Evolutionary conservation across 2,888 invertebrate genomes (phyloP).

Genomic region (Plutella xylostella): DNA sequence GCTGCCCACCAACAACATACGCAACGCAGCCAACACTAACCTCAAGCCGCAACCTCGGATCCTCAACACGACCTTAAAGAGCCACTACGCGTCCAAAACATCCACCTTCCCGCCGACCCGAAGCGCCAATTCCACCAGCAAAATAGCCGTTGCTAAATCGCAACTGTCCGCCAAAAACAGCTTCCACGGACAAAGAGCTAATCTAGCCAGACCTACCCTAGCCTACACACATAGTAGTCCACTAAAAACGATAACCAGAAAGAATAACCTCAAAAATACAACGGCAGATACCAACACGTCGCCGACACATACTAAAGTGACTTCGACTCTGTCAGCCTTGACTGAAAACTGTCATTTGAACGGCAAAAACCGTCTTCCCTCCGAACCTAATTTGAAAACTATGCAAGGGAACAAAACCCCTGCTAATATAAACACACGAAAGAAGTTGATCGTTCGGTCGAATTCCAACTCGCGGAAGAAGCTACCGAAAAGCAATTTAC

Average conservation of each 20-base stretch:
- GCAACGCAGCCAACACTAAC: constrained; percentile 52
- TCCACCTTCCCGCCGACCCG: constrained; percentile 60
- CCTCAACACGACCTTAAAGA: constrained; percentile 39
- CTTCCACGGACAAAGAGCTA: constrained; percentile 58
- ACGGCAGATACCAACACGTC: constrained; percentile 36
- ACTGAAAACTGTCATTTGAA: constrained; percentile 62
- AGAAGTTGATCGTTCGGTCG: constrained; percentile 54
- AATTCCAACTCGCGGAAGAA: constrained; percentile 56
- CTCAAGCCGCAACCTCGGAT: constrained; percentile 46
- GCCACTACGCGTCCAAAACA: constrained; percentile 52
- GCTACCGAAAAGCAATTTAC: constrained; percentile 40
- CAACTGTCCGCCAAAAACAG: constrained; percentile 31
- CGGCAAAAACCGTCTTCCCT: constrained; percentile 51
- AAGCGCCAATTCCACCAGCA: constrained; percentile 48
- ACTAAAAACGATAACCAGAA: constrained; percentile 49
- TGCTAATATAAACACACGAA: constrained; percentile 35
- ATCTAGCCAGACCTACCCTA: constrained; percentile 45
- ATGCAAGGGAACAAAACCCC: constrained; percentile 27
- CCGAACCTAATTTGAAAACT: constrained; percentile 50
- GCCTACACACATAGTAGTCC: constrained; percentile 50
- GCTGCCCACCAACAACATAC: constrained; percentile 56
- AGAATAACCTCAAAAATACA: constrained; percentile 36
- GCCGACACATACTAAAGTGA: constrained; percentile 42
- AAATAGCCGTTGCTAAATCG: constrained; percentile 33
- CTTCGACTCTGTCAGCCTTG: constrained; percentile 50